Base-by-base conservation (phyloP, 2,113 vertebrate species). In the Vimba vimba region DNA sequence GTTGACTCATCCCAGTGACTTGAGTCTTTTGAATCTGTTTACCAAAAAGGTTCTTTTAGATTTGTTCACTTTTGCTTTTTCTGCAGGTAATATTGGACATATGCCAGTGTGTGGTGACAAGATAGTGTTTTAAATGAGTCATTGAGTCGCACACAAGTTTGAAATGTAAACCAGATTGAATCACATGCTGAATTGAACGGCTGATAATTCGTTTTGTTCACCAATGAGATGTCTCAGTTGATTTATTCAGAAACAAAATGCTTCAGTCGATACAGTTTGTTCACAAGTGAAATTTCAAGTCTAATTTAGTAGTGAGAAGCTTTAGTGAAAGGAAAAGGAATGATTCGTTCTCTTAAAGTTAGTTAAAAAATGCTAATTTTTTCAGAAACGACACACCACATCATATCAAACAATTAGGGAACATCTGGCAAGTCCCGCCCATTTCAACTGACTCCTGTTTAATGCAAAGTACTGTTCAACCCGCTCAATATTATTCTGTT, bases 331-430 rank as follows among this genome's bases (percentile, higher is more conserved):
- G 10, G n/a, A 62, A 62, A 11, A 27, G 23, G 4, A 27, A 27
- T 1, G 4, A 62, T 12, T 25, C 25, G 4, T 62, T 25, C 59
- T 12, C 55, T 59, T 59, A 59, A 59, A 3, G 27, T 27, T 27
- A 50, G 27, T 30, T 1, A n/a, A n/a, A n/a, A n/a, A n/a, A 1
- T 47, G 4, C 50, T 6, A 0, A 25, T 62, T 62, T 21, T 0
- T 27, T 62, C 60, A 27, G 12, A 64, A 64, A 64, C 0, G 12
- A 64, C 62, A 6, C 30, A 33, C 30, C 62, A 27, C 12, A 30
- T 52, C 47, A 7, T 52, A 27, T 15, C n/a, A 10, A 17, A 50
- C 1, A 33, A 23, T 77, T 55, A 57, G 4, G 6, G 17, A 77
- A 11, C 27, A 30, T 23, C 50, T 33, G 3, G 9, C 30, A 79